Percentiles rank a stretch among this genome's conserved stretches.
Evolutionary conservation across 2,113 vertebrate genomes (phyloP).

Genomic region (Elephas maximus): DNA sequence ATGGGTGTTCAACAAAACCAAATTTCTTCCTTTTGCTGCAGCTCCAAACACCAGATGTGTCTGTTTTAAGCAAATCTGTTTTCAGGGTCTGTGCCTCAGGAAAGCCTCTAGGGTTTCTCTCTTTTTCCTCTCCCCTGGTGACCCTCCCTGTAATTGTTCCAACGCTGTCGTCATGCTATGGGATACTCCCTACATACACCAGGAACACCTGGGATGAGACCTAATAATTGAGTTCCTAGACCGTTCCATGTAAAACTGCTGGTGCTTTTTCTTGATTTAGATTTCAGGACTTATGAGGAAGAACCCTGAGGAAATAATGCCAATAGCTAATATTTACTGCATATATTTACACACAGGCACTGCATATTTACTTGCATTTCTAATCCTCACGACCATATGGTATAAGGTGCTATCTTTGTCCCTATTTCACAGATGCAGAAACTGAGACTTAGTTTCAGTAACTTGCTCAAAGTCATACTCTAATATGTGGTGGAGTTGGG

Average conservation of each 20-base stretch:
- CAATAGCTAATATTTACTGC: not conserved
- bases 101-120: not conserved
- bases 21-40: not conserved
- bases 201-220: not conserved
- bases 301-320: not conserved
- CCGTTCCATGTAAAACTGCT: not conserved
- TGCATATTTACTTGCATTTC: not conserved
- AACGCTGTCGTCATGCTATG: not conserved
- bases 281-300: not conserved
- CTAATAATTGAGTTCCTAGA: not conserved
- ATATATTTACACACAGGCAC: not conserved
- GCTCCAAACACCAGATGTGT: not conserved
- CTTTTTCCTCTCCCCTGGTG: not conserved
- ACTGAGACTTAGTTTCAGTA: not conserved
- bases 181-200: not conserved
- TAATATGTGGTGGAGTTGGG: not conserved
- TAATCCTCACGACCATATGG: not conserved
- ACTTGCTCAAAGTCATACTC: not conserved
- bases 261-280: not conserved
- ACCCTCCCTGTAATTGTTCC: not conserved
- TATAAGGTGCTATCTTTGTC: not conserved
- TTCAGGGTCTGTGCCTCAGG: not conserved
- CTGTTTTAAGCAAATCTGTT: constrained; percentile 17
- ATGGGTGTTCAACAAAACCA: not conserved
- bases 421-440: not conserved